These are phyloP conservation scores for Sebastes schlegelii DNA, from an alignment of 2,113 vertebrate genomes.

Conservation along the genomic window DNA sequence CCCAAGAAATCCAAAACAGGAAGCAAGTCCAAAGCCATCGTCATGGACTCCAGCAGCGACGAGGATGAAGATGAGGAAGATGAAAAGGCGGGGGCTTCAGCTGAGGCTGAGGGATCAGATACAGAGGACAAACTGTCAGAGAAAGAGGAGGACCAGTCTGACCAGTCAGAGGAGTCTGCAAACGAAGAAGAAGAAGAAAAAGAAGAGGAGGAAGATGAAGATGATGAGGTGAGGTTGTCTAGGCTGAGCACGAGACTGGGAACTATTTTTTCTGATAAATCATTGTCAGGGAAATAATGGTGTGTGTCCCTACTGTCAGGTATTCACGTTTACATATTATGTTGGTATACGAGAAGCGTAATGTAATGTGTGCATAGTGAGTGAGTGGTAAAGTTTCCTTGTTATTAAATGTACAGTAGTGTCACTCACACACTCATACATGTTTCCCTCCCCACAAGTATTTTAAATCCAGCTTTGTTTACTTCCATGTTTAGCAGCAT, in stretches of 20 bases:
- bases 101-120: slow-evolving; percentile 56
- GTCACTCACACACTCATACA: too few relatives aligned
- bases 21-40: slow-evolving; percentile 92
- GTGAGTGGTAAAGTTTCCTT: too few relatives aligned
- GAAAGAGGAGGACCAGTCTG: slow-evolving; percentile 48
- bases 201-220: slow-evolving; percentile 8
- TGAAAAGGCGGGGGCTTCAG: slow-evolving; percentile 28
- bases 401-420: too few relatives aligned
- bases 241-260: not conserved
- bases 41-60: slow-evolving; percentile 96
- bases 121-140: slow-evolving; percentile 50
- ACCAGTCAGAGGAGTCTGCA: slow-evolving; percentile 72
- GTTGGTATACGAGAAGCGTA: too few relatives aligned
- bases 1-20: slow-evolving; percentile 88
- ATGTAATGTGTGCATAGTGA: too few relatives aligned
- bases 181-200: slow-evolving; percentile 77
- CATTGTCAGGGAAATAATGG: too few relatives aligned
- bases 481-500: too few relatives aligned
- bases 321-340: too few relatives aligned
- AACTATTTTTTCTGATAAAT: not conserved
- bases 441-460: too few relatives aligned
- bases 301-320: too few relatives aligned
- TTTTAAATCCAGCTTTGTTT: too few relatives aligned
- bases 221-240: slow-evolving; percentile 30
- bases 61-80: slow-evolving; percentile 90